Conservation (phyloP, 2,113 vertebrate genomes). For the Oncorhynchus kisutch region DNA sequence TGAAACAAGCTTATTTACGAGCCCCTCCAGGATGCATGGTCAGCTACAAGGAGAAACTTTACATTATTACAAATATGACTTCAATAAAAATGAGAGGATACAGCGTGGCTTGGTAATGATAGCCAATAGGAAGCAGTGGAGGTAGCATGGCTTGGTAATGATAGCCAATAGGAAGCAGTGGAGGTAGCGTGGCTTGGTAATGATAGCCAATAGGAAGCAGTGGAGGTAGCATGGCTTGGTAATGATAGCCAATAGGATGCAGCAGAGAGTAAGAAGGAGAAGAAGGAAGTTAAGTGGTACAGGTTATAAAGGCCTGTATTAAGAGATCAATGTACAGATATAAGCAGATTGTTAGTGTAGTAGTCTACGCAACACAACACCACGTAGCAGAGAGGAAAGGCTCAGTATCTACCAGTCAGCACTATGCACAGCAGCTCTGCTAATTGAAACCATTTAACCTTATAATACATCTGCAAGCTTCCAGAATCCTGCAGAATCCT, state of each 20-base stretch:
- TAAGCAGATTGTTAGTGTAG: constrained; percentile 11
- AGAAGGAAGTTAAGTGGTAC: constrained; percentile 17
- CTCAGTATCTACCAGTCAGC: constrained; percentile 9
- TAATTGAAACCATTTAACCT: constrained; percentile 51
- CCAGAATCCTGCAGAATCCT: constrained; percentile 18
- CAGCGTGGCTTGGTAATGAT: too few species aligned
- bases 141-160: constrained; percentile 18
- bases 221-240: too few species aligned
- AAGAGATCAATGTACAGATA: constrained; percentile 32
- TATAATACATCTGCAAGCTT: constrained; percentile 31
- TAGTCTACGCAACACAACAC: neutral
- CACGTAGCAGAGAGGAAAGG: constrained; percentile 6
- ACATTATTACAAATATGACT: constrained; percentile 46
- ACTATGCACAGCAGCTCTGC: constrained; percentile 8
- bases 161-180: constrained; percentile 33
- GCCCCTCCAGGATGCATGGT: constrained; percentile 23
- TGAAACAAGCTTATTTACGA: constrained; percentile 18
- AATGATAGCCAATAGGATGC: neutral
- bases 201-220: too few species aligned
- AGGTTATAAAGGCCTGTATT: constrained; percentile 45
- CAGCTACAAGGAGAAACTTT: constrained; percentile 35
- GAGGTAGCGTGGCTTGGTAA: too few species aligned
- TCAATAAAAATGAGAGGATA: constrained; percentile 24
- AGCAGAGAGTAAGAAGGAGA: neutral
- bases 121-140: neutral